Evolutionary conservation across 2,797 vertebrate species (phyloP).

Genomic region (Macroramphosus scolopax): DNA sequence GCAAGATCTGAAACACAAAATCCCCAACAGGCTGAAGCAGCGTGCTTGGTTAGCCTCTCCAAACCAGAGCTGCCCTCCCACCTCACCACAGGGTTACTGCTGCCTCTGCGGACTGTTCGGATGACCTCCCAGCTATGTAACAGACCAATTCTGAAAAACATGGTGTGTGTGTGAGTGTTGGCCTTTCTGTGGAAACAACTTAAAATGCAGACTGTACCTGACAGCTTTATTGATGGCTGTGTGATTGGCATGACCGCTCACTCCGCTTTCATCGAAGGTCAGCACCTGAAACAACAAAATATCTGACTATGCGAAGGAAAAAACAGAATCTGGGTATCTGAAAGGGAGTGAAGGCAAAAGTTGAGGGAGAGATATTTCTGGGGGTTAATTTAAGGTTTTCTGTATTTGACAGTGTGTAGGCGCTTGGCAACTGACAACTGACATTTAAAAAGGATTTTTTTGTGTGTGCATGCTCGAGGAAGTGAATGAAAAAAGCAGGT

Average conservation of each 20-base stretch:
- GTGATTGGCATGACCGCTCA: conserved; percentile 93
- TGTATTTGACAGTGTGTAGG: conserved; percentile 51
- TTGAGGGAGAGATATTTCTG: conserved; percentile 32
- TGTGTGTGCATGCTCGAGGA: conserved; percentile 56
- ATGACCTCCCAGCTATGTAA: conserved; percentile 70
- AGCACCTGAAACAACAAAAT: conserved; percentile 85
- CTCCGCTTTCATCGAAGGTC: conserved; percentile 91
- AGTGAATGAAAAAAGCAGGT: conserved; percentile 44
- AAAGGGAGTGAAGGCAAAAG: conserved; percentile 37
- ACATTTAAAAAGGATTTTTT: conserved; percentile 64
- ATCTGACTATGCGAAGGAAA: conserved; percentile 32
- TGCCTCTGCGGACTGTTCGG: conserved; percentile 66
- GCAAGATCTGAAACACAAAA: conserved; percentile 4
- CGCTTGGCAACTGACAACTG: conserved; percentile 61
- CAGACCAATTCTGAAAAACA: conserved; percentile 63
- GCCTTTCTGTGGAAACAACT: conserved; percentile 42
- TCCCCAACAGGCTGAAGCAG: conserved; percentile 55
- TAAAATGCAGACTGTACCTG: conserved; percentile 65
- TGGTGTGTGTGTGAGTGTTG: conserved; percentile 23
- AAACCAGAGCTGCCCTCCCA: conserved; percentile 57
- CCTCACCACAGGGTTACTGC: conserved; percentile 55
- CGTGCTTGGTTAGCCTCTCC: conserved; percentile 46
- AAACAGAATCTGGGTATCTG: conserved; percentile 30
- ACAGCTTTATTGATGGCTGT: conserved; percentile 80
- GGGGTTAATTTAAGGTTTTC: conserved; percentile 35